Conservation (phyloP, 2,113 vertebrate species). For the Dromas ardeola region DNA sequence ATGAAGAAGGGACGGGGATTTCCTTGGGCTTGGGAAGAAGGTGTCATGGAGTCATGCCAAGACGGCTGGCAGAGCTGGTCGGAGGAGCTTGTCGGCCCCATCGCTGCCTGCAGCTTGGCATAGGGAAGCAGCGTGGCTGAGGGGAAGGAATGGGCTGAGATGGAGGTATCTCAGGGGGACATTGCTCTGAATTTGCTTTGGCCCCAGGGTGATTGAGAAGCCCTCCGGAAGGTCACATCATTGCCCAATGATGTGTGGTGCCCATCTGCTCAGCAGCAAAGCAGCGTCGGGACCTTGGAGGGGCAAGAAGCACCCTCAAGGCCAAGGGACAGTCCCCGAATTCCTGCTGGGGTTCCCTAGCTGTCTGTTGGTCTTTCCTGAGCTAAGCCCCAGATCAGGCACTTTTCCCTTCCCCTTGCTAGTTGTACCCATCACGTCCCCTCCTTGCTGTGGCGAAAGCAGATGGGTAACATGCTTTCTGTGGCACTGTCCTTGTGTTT, state of each 20-base stretch:
- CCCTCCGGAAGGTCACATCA: neutral
- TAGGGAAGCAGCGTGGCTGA: neutral
- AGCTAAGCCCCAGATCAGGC: neutral
- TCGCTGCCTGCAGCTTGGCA: no score
- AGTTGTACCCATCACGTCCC: neutral
- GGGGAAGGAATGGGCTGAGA: neutral
- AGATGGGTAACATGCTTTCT: rapidly evolving
- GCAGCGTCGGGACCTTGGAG: rapidly evolving
- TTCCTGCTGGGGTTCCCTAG: neutral
- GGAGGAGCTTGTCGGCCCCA: rapidly evolving
- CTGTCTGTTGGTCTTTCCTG: neutral
- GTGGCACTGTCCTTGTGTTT: neutral
- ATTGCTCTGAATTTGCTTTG: neutral
- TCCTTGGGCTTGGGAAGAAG: neutral
- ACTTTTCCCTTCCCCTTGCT: neutral
- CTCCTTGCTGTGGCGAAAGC: neutral
- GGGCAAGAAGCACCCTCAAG: neutral
- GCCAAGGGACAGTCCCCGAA: neutral
- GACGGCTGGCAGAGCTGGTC: rapidly evolving
- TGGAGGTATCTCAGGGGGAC: neutral
- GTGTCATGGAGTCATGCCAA: neutral
- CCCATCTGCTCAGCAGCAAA: rapidly evolving
- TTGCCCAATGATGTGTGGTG: neutral
- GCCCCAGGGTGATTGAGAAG: neutral
- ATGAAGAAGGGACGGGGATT: neutral